A percentile compares a stretch with the other conserved stretches of the same genome.
These are phyloP conservation scores for Brachystomella parvula DNA, from an alignment of 1,140 invertebrate genomes.

Conservation along the genomic window DNA sequence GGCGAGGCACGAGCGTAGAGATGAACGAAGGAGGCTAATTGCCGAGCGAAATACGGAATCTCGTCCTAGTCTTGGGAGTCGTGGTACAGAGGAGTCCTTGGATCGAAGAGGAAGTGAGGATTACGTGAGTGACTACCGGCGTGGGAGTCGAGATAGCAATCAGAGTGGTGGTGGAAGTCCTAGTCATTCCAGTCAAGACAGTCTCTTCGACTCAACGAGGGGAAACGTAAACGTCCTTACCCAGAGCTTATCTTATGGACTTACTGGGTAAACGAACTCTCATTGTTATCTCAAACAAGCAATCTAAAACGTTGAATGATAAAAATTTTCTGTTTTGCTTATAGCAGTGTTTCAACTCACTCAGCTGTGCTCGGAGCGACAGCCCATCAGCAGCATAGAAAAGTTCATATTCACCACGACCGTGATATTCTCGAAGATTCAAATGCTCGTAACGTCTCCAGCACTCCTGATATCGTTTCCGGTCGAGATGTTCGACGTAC, in stretches of 20 bases:
- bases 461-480: constrained; percentile 13
- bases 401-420: background rate
- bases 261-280: too few relatives aligned
- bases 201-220: constrained; percentile 20
- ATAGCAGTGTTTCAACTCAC: constrained; percentile 6
- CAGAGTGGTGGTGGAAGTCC: constrained; percentile 20
- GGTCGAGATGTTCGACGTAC: constrained; percentile 32
- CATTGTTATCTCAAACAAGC: too few relatives aligned
- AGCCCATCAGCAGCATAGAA: background rate
- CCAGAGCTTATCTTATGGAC: constrained; percentile 10
- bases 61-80: constrained; percentile 9
- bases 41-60: constrained; percentile 25
- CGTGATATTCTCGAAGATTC: background rate
- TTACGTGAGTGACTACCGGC: constrained; percentile 25
- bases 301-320: too few relatives aligned
- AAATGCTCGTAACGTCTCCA: background rate
- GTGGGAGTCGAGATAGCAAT: constrained; percentile 34
- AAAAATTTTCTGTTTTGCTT: constrained; percentile 11
- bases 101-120: constrained; percentile 47
- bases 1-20: constrained; percentile 29
- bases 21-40: constrained; percentile 34
- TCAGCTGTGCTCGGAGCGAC: constrained; percentile 15
- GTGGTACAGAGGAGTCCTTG: constrained; percentile 18
- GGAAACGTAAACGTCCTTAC: background rate
- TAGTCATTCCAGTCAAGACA: constrained; percentile 32